phyloP scores from a whole-genome alignment of 2,888 invertebrate genomes.

The Lepas anatifera region DNA sequence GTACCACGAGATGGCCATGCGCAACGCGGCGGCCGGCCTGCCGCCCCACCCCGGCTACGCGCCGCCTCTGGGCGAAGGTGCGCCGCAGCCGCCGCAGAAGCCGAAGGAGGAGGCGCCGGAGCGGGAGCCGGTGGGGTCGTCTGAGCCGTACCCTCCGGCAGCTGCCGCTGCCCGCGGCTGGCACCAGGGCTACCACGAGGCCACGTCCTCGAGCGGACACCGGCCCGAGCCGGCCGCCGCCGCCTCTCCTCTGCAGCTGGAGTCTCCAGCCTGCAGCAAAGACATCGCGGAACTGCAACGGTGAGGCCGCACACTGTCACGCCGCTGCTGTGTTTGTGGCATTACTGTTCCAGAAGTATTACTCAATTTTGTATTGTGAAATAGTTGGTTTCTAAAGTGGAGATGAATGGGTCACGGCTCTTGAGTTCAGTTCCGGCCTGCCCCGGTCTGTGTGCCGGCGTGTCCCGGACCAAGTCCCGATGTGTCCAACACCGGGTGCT shows the following conservation, averaged over 20 bases:
- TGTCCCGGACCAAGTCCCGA: too few relatives aligned
- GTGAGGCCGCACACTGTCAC: too few relatives aligned
- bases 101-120: constrained; percentile 13
- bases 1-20: constrained; percentile 27
- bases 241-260: constrained; percentile 14
- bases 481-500: too few relatives aligned
- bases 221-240: constrained; percentile 21
- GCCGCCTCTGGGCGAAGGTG: constrained; percentile 17
- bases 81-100: too few relatives aligned
- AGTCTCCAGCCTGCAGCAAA: constrained; percentile 10
- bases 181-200: constrained; percentile 21
- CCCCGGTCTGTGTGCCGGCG: too few relatives aligned
- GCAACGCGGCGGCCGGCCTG: not conserved
- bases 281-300: not conserved
- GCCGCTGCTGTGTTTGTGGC: too few relatives aligned
- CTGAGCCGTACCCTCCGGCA: constrained; percentile 14
- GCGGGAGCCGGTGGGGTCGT: constrained; percentile 7
- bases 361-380: too few relatives aligned
- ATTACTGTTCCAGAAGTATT: too few relatives aligned
- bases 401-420: too few relatives aligned
- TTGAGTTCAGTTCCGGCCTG: too few relatives aligned
- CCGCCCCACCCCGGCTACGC: not conserved
- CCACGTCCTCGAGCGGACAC: too few relatives aligned
- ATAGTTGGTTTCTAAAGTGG: too few relatives aligned
- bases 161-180: constrained; percentile 19